Percentiles rank a stretch among this genome's conserved stretches.
phyloP scores from a whole-genome alignment of 2,888 invertebrate genomes.

The Pogonocherus hispidulus region DNA sequence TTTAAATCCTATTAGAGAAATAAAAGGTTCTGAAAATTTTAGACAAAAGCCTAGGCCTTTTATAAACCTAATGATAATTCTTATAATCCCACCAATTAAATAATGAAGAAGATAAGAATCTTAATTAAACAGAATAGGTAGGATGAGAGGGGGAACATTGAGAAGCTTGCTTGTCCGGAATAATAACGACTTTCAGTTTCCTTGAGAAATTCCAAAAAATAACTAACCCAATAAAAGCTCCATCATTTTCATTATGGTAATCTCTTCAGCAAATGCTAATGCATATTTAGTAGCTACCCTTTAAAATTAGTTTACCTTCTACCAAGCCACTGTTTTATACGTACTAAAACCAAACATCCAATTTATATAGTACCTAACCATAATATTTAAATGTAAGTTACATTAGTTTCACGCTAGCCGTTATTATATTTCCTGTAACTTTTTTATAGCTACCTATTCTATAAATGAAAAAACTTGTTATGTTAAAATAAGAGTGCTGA shows the following conservation, averaged over 20 bases:
- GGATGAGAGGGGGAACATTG: neutral
- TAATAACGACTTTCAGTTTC: conserved; percentile 16
- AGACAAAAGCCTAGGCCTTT: neutral
- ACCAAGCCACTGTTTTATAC: neutral
- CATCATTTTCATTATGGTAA: conserved; percentile 18
- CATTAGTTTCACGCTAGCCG: too few relatives aligned
- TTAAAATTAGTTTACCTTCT: neutral
- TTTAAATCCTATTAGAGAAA: neutral
- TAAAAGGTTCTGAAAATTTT: neutral
- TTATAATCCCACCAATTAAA: neutral
- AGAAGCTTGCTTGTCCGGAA: neutral
- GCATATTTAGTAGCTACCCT: conserved; percentile 19
- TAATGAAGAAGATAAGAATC: conserved; percentile 8
- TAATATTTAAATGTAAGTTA: too few relatives aligned
- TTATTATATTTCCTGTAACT: too few relatives aligned
- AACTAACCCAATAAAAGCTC: conserved; percentile 20
- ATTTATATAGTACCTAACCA: neutral
- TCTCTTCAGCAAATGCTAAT: conserved; percentile 10
- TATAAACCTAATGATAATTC: too few relatives aligned
- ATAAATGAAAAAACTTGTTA: too few relatives aligned
- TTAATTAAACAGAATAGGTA: neutral
- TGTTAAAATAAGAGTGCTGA: too few relatives aligned
- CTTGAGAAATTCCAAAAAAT: conserved; percentile 10
- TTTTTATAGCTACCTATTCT: too few relatives aligned
- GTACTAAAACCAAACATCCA: neutral